These are phyloP conservation scores for Sclerurus mexicanus DNA, from an alignment of 2,113 vertebrate genomes.

Conservation along the genomic window DNA sequence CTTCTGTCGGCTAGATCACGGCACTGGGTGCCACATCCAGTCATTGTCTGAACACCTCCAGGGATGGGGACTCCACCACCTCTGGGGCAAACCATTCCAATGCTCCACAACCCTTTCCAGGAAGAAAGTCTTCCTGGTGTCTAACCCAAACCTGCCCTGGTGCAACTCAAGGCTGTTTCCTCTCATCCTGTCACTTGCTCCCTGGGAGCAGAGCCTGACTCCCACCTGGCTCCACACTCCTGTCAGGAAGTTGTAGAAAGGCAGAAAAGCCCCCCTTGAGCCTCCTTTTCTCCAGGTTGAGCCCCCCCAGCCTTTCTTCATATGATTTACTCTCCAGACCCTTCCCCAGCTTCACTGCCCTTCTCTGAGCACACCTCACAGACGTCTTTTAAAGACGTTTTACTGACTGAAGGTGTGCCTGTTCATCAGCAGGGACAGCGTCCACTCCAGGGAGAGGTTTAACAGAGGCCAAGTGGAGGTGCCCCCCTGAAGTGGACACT, in stretches of 20 bases:
- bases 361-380: not conserved
- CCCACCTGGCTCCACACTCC: not conserved
- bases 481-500: constrained; percentile 62
- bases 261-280: not conserved
- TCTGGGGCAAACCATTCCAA: not conserved
- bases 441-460: not conserved
- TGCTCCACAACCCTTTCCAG: not conserved
- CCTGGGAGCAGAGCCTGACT: not conserved
- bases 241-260: not conserved
- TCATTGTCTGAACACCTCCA: not conserved
- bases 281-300: not conserved
- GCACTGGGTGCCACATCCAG: not conserved
- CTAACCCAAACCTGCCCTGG: not conserved
- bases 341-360: not conserved
- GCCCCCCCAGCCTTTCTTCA: not conserved
- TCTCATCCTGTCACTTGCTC: not conserved
- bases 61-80: not conserved
- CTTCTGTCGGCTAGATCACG: not conserved
- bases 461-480: not conserved
- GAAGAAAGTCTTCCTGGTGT: not conserved
- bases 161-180: not conserved
- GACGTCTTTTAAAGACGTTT: not conserved
- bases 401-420: not conserved
- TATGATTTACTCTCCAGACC: not conserved
- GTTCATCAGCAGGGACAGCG: not conserved